Base-by-base conservation (phyloP, 2,113 vertebrate genomes). In the Oncorhynchus kisutch region DNA sequence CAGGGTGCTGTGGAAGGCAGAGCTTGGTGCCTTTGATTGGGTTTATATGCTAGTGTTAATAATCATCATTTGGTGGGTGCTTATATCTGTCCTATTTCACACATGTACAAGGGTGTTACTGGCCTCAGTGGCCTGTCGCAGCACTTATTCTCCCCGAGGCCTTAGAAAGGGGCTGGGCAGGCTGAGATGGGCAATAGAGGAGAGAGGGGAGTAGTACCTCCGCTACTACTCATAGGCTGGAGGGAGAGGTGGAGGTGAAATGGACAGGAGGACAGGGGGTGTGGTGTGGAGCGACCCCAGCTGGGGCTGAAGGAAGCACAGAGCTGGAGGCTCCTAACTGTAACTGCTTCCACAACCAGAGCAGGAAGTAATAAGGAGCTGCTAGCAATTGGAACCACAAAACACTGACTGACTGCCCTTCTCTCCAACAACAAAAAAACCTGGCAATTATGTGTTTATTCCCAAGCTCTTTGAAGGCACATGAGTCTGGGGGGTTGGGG, bases 1-100 rank as follows among this genome's bases (percentile, higher is more conserved):
- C 86, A 49, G 90, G 77, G 86, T 77, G 82, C 79, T 79, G 81
- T 74, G 77, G 84, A 70, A 81, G 86, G 85, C 51, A 54, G 51
- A 14, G 51, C 16, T 54, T 54, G 16, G 51, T 5, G 86, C 88
- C 86, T 91, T 91, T 87, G 85, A 87, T 87, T 88, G 20, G 75
- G 90, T 93, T 91, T 90, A 91, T 89, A 90, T 85, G 90, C 74
- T 88, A 88, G 89, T 83, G 87, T 45, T 45, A 45, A 45, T 45
- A 45, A 45, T 45, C 9, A 11, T 45, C 9, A 45, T 45, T 45
- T 45, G 39, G 39, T 45, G 39, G 39, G 8, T 45, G 39, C 39
- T 45, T 45, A 45, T 45, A 45, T 45, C 39, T 45, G 39, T 45
- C 39, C 39, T 45, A 45, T 45, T 45, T 45, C 39, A 45, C 39